Evolutionary conservation across 2,797 vertebrate genomes (phyloP).

Genomic region (Vultur gryphus): DNA sequence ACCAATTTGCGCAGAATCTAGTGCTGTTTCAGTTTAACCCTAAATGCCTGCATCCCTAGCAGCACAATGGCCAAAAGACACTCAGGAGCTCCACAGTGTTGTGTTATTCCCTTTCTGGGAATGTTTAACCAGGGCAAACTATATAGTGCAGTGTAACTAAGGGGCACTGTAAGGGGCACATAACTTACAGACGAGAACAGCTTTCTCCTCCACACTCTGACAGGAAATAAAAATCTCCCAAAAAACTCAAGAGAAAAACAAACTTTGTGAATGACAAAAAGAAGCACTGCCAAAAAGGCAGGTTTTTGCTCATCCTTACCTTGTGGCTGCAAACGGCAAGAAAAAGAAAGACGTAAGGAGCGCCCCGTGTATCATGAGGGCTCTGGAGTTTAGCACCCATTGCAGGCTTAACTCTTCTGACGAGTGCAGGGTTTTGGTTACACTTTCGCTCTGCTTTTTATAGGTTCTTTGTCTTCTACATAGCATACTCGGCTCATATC

Average conservation of each 20-base stretch:
- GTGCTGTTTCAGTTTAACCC: not conserved
- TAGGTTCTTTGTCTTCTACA: not conserved
- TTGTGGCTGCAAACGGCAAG: not conserved
- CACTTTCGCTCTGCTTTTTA: not conserved
- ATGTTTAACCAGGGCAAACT: constrained; percentile 43
- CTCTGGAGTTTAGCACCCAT: not conserved
- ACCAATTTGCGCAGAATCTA: not conserved
- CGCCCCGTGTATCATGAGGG: fast-evolving
- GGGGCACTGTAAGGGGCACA: constrained; percentile 52
- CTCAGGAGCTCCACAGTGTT: not conserved
- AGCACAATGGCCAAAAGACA: not conserved
- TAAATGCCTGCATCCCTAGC: not conserved
- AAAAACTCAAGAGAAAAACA: constrained; percentile 7
- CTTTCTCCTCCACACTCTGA: not conserved
- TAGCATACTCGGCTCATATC: not conserved
- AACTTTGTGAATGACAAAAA: constrained; percentile 16
- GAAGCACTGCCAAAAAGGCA: not conserved
- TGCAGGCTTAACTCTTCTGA: not conserved
- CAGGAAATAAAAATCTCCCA: constrained; percentile 40
- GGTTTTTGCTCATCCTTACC: not conserved
- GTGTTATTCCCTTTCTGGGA: constrained; percentile 49
- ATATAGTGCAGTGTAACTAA: constrained; percentile 39
- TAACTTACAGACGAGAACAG: constrained; percentile 14
- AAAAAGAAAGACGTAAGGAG: not conserved
- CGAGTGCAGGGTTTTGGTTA: not conserved